A percentile compares a stretch with the other conserved stretches of the same genome.
Evolutionary conservation across 2,113 vertebrate genomes (phyloP).

Genomic region (Nycticebus coucang): DNA sequence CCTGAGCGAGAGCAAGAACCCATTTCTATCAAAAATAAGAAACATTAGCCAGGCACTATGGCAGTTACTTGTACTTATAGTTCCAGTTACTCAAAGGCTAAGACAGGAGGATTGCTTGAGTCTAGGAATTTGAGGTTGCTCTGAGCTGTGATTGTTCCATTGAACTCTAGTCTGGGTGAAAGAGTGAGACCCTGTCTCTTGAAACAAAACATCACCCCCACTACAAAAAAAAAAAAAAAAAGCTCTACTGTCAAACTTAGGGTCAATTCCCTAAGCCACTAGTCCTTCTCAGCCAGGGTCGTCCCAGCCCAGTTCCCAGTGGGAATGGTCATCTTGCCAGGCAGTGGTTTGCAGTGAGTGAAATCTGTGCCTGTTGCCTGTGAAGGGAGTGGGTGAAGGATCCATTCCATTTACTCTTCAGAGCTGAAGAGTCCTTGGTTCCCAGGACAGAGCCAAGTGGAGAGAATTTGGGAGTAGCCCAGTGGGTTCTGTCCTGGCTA

Average conservation of each 20-base stretch:
- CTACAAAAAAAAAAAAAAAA: too few species aligned
- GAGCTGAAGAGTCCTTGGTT: background rate
- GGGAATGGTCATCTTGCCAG: background rate
- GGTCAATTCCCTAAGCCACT: background rate
- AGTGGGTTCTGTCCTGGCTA: background rate
- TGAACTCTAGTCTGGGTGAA: too few species aligned
- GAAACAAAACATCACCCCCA: too few species aligned
- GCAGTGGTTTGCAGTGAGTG: background rate
- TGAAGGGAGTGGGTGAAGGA: background rate
- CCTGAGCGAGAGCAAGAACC: too few species aligned
- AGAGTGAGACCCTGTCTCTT: too few species aligned
- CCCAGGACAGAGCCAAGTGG: background rate
- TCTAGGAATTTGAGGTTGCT: too few species aligned
- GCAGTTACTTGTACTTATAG: too few species aligned
- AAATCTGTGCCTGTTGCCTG: accelerated
- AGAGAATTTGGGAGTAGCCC: background rate
- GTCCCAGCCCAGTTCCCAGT: background rate
- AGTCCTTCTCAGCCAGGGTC: background rate
- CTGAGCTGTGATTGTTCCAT: too few species aligned
- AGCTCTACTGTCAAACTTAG: background rate
- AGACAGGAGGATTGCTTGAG: too few species aligned
- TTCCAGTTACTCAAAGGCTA: too few species aligned
- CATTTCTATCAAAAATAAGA: too few species aligned
- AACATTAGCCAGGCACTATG: too few species aligned
- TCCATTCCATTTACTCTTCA: background rate